These are phyloP conservation scores for Garrulus glandarius DNA, from an alignment of 2,797 vertebrate species.

Conservation along the genomic window DNA sequence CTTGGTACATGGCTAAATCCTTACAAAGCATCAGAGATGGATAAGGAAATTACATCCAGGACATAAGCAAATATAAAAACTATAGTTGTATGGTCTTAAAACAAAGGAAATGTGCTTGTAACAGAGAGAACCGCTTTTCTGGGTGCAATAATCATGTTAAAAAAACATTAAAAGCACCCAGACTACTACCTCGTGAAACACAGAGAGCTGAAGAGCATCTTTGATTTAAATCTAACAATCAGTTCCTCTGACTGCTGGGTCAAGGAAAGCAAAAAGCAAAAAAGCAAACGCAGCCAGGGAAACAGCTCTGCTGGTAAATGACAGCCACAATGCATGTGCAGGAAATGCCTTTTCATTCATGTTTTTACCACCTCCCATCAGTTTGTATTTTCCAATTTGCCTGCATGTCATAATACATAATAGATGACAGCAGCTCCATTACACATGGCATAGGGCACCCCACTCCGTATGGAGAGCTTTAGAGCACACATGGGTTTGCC, in stretches of 20 bases:
- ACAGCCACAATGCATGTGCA: not conserved
- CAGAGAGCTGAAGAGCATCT: not conserved
- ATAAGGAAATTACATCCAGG: not conserved
- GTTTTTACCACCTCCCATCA: not conserved
- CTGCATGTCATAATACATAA: not conserved
- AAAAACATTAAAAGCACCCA: not conserved
- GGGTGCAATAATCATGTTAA: not conserved
- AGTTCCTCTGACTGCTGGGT: not conserved
- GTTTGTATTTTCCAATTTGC: conserved; percentile 27
- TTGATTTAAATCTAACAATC: not conserved
- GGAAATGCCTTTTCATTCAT: conserved; percentile 1
- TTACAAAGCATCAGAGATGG: not conserved
- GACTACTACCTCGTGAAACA: not conserved
- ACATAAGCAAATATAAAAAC: not conserved
- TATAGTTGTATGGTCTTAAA: not conserved
- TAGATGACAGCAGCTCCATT: conserved; percentile 5
- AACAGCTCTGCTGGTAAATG: not conserved
- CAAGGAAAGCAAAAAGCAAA: not conserved
- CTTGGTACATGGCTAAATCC: not conserved
- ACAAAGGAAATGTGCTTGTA: not conserved
- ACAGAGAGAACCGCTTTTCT: not conserved
- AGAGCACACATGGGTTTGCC: not conserved
- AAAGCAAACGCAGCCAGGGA: not conserved
- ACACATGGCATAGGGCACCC: not conserved
- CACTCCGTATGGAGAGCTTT: not conserved